Conservation (phyloP, 2,888 invertebrate species). For the Perizoma affinitatum region DNA sequence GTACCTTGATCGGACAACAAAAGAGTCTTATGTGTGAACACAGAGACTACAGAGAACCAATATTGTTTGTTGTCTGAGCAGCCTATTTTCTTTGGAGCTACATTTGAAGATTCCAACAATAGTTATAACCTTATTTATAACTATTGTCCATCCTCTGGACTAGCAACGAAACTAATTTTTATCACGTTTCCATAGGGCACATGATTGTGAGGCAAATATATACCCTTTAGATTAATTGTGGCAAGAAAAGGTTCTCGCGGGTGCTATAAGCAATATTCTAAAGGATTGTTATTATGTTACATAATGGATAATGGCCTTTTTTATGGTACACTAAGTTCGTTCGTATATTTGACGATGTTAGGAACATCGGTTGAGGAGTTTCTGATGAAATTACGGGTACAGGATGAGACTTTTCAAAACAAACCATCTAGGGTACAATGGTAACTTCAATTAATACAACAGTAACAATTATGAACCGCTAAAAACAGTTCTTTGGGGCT, state of each 20-base stretch:
- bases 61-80: no score
- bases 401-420: neutral
- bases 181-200: constrained; percentile 13
- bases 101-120: no score
- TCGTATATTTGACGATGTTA: constrained; percentile 22
- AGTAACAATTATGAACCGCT: no score
- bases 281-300: constrained; percentile 37
- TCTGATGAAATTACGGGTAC: neutral
- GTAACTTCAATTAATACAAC: no score
- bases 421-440: no score
- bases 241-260: constrained; percentile 36
- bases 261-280: constrained; percentile 34
- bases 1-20: no score
- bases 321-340: constrained; percentile 30
- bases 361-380: neutral
- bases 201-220: constrained; percentile 16
- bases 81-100: no score
- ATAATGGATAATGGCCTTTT: constrained; percentile 30
- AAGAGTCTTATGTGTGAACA: no score
- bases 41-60: no score
- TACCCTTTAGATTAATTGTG: constrained; percentile 29
- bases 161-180: constrained; percentile 19
- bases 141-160: no score
- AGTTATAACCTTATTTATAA: no score
- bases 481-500: no score